These are phyloP conservation scores for Drosophila limbata DNA, from an alignment of 2,888 invertebrate species.

Conservation along the genomic window DNA sequence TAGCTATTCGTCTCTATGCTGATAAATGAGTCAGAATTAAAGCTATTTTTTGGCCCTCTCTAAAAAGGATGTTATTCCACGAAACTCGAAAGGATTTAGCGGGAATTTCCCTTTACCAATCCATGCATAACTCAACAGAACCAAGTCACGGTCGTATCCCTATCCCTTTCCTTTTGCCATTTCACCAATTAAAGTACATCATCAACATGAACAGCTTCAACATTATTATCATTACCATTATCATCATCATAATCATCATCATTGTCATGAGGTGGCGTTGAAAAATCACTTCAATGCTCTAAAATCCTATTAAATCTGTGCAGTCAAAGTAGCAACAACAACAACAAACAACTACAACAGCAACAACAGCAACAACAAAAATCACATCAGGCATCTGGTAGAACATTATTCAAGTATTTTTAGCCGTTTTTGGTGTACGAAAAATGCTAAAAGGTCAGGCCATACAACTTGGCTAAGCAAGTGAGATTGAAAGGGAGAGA, in stretches of 20 bases:
- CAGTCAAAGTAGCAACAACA: conserved; percentile 47
- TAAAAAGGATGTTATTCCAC: conserved; percentile 29
- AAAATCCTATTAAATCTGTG: conserved; percentile 73
- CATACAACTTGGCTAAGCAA: conserved; percentile 22
- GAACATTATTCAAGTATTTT: conserved; percentile 74
- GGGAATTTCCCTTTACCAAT: neutral
- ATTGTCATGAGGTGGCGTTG: conserved; percentile 40
- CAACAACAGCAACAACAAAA: conserved; percentile 40
- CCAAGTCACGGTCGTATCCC: conserved; percentile 23
- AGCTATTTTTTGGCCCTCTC: too few species aligned
- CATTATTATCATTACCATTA: conserved; percentile 24
- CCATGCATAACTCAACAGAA: conserved; percentile 38
- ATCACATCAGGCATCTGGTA: conserved; percentile 10
- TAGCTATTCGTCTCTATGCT: too few species aligned
- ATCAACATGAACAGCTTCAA: conserved; percentile 26
- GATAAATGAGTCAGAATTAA: too few species aligned
- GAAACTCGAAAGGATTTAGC: conserved; percentile 21
- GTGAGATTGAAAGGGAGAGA: conserved; percentile 2
- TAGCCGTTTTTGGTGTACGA: conserved; percentile 60
- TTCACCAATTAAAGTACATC: conserved; percentile 22
- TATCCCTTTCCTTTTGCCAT: conserved; percentile 7
- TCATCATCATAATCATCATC: conserved; percentile 26
- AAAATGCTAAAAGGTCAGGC: conserved; percentile 71
- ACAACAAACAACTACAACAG: conserved; percentile 31
- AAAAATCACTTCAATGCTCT: conserved; percentile 75